These are phyloP conservation scores for Eumaeus atala DNA, from an alignment of 1,140 invertebrate genomes.

Conservation along the genomic window DNA sequence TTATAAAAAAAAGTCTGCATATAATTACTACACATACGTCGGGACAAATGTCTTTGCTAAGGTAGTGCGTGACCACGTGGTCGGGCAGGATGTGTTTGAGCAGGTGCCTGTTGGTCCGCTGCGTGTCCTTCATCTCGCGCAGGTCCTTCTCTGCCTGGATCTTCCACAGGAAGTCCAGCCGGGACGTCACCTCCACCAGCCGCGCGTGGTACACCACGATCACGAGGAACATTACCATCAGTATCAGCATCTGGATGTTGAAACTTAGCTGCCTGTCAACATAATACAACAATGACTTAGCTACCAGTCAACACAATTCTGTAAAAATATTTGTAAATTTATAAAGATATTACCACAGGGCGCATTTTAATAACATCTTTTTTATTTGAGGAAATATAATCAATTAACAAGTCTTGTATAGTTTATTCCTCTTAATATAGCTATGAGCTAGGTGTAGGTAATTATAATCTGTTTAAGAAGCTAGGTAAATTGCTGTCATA, in stretches of 20 bases:
- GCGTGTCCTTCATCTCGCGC: conserved; percentile 91
- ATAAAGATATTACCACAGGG: too few relatives aligned
- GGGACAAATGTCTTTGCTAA: conserved; percentile 81
- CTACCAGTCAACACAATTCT: background rate
- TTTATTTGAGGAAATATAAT: too few relatives aligned
- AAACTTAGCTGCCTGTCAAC: conserved; percentile 77
- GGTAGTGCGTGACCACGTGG: conserved; percentile 96
- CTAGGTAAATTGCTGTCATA: too few relatives aligned
- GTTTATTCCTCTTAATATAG: too few relatives aligned
- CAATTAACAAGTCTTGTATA: too few relatives aligned
- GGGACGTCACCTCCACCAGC: conserved; percentile 89
- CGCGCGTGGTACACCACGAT: conserved; percentile 94
- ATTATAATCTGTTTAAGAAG: too few relatives aligned
- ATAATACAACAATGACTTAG: background rate
- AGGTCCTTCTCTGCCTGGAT: conserved; percentile 92
- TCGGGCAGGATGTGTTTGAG: conserved; percentile 96
- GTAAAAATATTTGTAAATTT: too few relatives aligned
- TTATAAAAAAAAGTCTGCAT: background rate
- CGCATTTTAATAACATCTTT: too few relatives aligned
- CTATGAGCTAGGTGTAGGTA: too few relatives aligned
- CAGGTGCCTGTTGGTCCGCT: conserved; percentile 89
- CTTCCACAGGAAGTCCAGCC: conserved; percentile 97
- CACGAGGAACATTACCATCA: conserved; percentile 87
- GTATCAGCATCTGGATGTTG: conserved; percentile 85
- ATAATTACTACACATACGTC: conserved; percentile 75